Conservation (phyloP, 2,113 vertebrate genomes). For the Chloropsis hardwickii region DNA sequence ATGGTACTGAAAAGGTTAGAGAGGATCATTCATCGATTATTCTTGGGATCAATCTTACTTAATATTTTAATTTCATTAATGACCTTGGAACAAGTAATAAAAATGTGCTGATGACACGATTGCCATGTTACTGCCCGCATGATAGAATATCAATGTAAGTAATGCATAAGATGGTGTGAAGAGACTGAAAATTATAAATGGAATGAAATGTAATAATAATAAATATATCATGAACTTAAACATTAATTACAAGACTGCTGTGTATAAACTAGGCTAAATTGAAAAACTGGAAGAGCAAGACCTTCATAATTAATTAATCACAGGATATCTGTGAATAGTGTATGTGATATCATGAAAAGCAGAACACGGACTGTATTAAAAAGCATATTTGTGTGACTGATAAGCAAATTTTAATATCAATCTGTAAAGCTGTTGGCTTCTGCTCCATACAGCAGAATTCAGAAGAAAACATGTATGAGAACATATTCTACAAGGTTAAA, state of each 20-base stretch:
- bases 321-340: neutral
- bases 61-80: constrained; percentile 47
- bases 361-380: neutral
- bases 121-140: neutral
- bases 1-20: neutral
- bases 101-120: neutral
- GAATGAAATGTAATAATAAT: neutral
- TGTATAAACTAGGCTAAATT: neutral
- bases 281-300: neutral
- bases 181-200: neutral
- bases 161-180: neutral
- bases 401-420: neutral
- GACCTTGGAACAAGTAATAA: constrained; percentile 14
- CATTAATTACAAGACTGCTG: neutral
- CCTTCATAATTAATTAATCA: neutral
- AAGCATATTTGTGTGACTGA: neutral
- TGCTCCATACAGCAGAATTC: neutral
- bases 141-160: neutral
- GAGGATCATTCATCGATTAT: neutral
- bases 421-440: neutral
- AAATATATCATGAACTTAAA: neutral
- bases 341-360: neutral
- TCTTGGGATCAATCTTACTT: neutral
- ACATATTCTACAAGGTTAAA: neutral
- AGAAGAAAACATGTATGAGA: neutral